Evolutionary conservation across 2,797 vertebrate genomes (phyloP).

Genomic region (Mormyrops boulengeri): DNA sequence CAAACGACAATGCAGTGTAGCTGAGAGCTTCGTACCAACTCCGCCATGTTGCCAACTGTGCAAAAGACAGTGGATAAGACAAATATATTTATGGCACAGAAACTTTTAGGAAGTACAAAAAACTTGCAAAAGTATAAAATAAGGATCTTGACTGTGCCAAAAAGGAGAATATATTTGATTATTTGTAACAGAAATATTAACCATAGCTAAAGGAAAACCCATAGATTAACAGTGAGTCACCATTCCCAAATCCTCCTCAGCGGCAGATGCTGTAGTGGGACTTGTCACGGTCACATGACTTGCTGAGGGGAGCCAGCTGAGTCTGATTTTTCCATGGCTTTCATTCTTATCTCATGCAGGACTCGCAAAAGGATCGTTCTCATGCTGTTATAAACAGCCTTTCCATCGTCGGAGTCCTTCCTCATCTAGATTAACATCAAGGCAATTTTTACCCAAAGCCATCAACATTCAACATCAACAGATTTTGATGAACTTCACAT

Average conservation of each 20-base stretch:
- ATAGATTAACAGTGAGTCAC: background rate
- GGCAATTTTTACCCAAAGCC: background rate
- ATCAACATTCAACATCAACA: background rate
- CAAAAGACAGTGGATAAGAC: background rate
- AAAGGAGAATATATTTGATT: background rate
- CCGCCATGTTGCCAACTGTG: background rate
- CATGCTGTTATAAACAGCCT: slow-evolving; percentile 64
- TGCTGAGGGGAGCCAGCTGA: background rate
- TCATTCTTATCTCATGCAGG: slow-evolving; percentile 66
- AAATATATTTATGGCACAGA: background rate
- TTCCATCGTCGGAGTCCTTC: slow-evolving; percentile 60
- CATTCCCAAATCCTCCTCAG: background rate
- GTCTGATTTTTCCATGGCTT: slow-evolving; percentile 35
- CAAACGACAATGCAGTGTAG: background rate
- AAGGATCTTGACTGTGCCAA: background rate
- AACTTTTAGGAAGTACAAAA: background rate
- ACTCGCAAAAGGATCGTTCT: slow-evolving; percentile 63
- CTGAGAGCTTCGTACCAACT: background rate
- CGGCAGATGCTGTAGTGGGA: background rate
- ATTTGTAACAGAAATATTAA: background rate
- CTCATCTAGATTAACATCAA: slow-evolving; percentile 53
- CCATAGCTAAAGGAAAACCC: background rate
- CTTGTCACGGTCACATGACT: background rate
- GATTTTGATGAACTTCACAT: slow-evolving; percentile 35
- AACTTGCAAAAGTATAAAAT: background rate